Conservation (phyloP, 2,888 invertebrate genomes). For the Pegoplata infirma region DNA sequence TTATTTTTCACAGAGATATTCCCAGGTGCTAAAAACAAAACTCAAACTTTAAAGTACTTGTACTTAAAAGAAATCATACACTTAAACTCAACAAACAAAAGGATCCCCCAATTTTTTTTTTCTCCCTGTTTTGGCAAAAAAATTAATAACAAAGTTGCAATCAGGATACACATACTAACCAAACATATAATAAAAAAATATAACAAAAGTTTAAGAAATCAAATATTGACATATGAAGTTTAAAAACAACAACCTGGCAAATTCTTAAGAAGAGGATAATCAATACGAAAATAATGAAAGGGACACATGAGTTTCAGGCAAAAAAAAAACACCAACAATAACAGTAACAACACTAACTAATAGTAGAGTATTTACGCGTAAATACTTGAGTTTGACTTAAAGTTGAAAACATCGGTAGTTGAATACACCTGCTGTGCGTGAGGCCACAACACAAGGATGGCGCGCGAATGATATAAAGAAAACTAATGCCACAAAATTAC, state of each 20-base stretch:
- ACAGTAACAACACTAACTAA: conserved; percentile 42
- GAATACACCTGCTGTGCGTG: conserved; percentile 66
- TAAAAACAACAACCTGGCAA: conserved; percentile 7
- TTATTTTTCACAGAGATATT: too few relatives aligned
- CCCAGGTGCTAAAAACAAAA: too few relatives aligned
- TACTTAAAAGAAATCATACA: too few relatives aligned
- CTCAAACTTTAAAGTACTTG: too few relatives aligned
- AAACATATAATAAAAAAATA: conserved; percentile 32
- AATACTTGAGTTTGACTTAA: conserved; percentile 37
- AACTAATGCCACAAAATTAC: conserved; percentile 60
- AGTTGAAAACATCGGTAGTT: conserved; percentile 36
- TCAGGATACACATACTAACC: not conserved
- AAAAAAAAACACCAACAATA: not conserved
- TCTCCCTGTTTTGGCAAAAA: not conserved
- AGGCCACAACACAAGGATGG: conserved; percentile 57
- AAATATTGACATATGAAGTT: conserved; percentile 57
- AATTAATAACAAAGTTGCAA: not conserved
- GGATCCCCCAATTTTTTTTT: not conserved
- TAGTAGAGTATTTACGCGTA: conserved; percentile 55
- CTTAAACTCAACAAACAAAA: too few relatives aligned
- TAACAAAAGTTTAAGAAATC: conserved; percentile 48
- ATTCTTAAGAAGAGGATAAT: conserved; percentile 45
- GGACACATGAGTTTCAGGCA: not conserved
- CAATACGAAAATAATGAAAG: conserved; percentile 27
- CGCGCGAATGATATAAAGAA: conserved; percentile 40